Evolutionary conservation across 2,888 invertebrate species (phyloP), one percentile per base, ranked within the genome.

Genomic region (Drosophila birchii): DNA sequence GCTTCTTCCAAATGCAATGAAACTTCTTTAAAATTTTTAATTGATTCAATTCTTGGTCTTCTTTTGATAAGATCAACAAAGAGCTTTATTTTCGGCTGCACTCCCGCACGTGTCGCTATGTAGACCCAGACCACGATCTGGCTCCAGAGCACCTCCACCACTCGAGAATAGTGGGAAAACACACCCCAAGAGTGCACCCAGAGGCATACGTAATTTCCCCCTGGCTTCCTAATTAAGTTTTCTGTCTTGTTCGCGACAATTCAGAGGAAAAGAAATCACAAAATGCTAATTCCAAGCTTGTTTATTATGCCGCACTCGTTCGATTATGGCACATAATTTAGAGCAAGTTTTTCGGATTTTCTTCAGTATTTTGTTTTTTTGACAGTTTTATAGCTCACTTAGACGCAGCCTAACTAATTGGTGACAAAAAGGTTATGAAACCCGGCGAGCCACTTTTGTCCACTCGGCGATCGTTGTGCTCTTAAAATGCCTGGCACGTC

Each of bases 301-400:
- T 81, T 87, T 69, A 81, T 61, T 81, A 83, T 88, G 84, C 89
- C 57, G 23, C 60, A 61, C 47, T 59, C 71, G 81, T 80, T 62
- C 41, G 67, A 66, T 88, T 78, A 78, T 76, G 64, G 82, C 45
- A 77, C 86, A 86, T 86, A 88, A 86, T 75, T 86, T 76, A 67
- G 53, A 88, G 73, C 71, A 75, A 78, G 67, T 80, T 82, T 80
- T 86, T 71, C 64, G 66, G 63, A 36, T 38, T 57, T 75, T 56
- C 47, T 44, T 54, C 68, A 43, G 68, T 69, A 61, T 58, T 63
- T 77, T 55, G 78, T 49, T 73, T 79, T 86, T 86, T 86, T 88
- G 90, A 89, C 86, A 83, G 73, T 88, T 89, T 88, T 83, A 86
- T 86, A 70, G 86, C 76, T 86, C 84, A 88, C 78, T 86, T 88